A percentile compares a stretch with the other conserved stretches of the same genome.
phyloP scores from a whole-genome alignment of 2,113 vertebrate species.

The Argyrosomus japonicus region DNA sequence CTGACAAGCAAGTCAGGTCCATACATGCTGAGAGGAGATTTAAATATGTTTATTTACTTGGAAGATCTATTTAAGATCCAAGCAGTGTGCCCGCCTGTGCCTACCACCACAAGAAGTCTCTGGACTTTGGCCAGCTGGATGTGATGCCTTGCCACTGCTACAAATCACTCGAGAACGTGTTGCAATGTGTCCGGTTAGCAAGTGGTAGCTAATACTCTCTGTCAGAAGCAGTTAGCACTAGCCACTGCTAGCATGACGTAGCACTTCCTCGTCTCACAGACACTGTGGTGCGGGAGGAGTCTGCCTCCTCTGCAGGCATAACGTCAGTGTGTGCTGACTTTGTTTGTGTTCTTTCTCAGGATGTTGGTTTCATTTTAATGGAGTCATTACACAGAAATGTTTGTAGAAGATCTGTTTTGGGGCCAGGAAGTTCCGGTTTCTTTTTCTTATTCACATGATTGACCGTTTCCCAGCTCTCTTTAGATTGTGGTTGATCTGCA shows the following conservation, averaged over 20 bases:
- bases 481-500: not conserved
- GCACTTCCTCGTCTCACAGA: slow-evolving; percentile 32
- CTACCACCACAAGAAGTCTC: not conserved
- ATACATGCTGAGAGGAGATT: not conserved
- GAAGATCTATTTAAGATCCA: slow-evolving; percentile 21
- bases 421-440: not conserved
- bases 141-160: not conserved
- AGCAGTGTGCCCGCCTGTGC: not conserved
- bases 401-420: not conserved
- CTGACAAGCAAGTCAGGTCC: slow-evolving; percentile 10
- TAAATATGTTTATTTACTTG: slow-evolving; percentile 25
- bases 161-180: slow-evolving; percentile 30
- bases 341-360: slow-evolving; percentile 28
- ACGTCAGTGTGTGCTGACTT: slow-evolving; percentile 13
- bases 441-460: not conserved
- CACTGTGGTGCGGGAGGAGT: slow-evolving; percentile 8
- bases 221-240: slow-evolving; percentile 12
- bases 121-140: slow-evolving; percentile 28
- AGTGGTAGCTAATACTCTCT: slow-evolving; percentile 15
- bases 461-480: not conserved
- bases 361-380: not conserved
- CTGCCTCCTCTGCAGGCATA: slow-evolving; percentile 17
- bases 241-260: slow-evolving; percentile 44
- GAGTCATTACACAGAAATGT: not conserved
- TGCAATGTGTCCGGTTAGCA: slow-evolving; percentile 22